Conservation (phyloP, 2,888 invertebrate species). For the Orthosia cruda region DNA sequence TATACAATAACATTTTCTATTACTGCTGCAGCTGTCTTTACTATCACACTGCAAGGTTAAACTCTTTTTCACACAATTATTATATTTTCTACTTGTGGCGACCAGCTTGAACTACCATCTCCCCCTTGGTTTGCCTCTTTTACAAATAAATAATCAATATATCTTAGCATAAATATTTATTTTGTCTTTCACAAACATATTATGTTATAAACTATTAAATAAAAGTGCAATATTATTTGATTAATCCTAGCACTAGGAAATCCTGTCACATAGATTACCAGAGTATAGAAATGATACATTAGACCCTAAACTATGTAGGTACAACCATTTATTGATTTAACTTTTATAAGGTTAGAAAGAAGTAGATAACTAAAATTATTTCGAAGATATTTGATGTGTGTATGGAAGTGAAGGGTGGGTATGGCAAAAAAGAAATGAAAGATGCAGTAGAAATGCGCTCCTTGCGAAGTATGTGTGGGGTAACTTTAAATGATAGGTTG, state of each 20-base stretch:
- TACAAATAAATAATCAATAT: not conserved
- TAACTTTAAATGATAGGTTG: too few species aligned
- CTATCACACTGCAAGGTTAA: not conserved
- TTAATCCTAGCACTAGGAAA: too few species aligned
- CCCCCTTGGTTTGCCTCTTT: not conserved
- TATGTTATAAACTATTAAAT: too few species aligned
- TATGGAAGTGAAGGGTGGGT: too few species aligned
- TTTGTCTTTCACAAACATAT: too few species aligned
- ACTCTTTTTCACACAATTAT: not conserved
- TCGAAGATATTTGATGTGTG: too few species aligned
- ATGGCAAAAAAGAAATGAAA: too few species aligned
- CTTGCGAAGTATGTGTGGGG: too few species aligned
- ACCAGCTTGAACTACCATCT: not conserved
- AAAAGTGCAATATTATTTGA: too few species aligned
- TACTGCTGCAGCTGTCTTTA: not conserved
- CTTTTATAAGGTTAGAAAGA: conserved; percentile 16
- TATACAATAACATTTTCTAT: too few species aligned
- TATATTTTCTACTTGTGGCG: not conserved
- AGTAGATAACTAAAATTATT: conserved; percentile 1
- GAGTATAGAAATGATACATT: not conserved
- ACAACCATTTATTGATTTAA: conserved; percentile 28
- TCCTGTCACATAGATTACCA: too few species aligned
- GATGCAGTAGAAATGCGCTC: too few species aligned
- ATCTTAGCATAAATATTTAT: not conserved
- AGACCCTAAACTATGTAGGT: not conserved